Percentiles rank a stretch among this genome's conserved stretches.
Conservation (phyloP, 2,113 vertebrate genomes). For the Lepus timidus region DNA sequence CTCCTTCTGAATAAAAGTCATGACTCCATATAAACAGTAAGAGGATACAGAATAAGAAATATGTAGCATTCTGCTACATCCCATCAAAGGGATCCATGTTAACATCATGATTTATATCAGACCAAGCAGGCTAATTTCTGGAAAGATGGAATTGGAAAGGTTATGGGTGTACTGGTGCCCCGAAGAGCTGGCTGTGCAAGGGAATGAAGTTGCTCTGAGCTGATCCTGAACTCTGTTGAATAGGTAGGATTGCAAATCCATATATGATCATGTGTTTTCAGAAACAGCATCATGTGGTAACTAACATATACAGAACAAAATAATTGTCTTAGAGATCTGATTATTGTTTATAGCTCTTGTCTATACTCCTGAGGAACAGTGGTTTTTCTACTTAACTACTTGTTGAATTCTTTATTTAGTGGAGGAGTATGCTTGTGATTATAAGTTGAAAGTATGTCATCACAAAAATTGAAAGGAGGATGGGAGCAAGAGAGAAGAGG, state of each 20-base stretch:
- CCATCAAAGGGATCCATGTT: background rate
- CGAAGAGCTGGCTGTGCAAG: background rate
- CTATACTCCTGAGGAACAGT: too few species aligned
- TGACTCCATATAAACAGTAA: background rate
- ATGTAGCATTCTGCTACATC: background rate
- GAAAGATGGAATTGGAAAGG: background rate
- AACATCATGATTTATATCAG: slow-evolving; percentile 20
- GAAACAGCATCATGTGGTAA: background rate
- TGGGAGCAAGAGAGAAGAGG: too few species aligned
- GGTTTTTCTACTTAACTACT: too few species aligned
- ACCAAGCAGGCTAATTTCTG: background rate
- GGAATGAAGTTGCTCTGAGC: background rate
- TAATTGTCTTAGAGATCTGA: too few species aligned
- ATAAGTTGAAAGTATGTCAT: too few species aligned
- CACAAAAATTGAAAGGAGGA: too few species aligned
- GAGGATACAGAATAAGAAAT: background rate
- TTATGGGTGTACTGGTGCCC: background rate
- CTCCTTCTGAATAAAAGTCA: background rate
- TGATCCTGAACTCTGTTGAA: background rate
- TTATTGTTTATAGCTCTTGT: too few species aligned
- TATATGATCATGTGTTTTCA: background rate
- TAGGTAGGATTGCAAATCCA: background rate
- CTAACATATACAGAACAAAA: too few species aligned
- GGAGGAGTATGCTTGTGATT: too few species aligned
- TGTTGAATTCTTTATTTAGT: too few species aligned